Evolutionary conservation across 2,888 invertebrate species (phyloP).

Genomic region (Lacanobia oleracea): DNA sequence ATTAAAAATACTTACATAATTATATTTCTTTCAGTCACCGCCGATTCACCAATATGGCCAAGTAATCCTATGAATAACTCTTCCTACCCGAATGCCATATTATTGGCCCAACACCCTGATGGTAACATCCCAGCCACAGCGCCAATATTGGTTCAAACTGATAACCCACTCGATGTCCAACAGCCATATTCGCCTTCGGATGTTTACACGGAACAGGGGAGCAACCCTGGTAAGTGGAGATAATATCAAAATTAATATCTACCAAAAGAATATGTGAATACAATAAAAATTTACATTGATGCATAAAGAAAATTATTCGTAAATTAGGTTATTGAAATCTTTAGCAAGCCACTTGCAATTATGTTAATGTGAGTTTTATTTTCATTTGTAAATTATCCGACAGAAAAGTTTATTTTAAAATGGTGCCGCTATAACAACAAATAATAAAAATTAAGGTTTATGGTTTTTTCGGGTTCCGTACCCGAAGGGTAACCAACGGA

Average conservation of each 20-base stretch:
- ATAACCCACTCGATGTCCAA: conserved; percentile 30
- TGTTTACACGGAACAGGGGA: conserved; percentile 66
- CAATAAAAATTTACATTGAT: too few relatives aligned
- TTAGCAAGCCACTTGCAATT: too few relatives aligned
- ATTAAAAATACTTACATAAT: background rate
- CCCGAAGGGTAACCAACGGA: too few relatives aligned
- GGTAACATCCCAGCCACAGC: background rate
- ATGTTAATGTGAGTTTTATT: too few relatives aligned
- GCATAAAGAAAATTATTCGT: too few relatives aligned
- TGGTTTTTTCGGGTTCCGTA: too few relatives aligned
- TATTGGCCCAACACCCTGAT: conserved; percentile 7
- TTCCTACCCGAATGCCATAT: conserved; percentile 1
- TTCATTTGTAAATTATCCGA: too few relatives aligned
- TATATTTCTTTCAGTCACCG: conserved; percentile 35
- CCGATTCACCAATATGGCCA: conserved; percentile 55
- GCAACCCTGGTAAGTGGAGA: conserved; percentile 38
- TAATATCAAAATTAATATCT: background rate
- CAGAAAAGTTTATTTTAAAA: too few relatives aligned
- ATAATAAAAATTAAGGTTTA: too few relatives aligned
- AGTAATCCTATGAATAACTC: background rate
- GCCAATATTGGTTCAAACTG: conserved; percentile 59
- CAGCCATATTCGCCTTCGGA: conserved; percentile 80
- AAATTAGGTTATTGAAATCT: too few relatives aligned
- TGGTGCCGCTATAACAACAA: too few relatives aligned
- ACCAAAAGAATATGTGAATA: too few relatives aligned